Evolutionary conservation across 2,113 vertebrate species (phyloP).

Genomic region (Circaetus cinerascens): DNA sequence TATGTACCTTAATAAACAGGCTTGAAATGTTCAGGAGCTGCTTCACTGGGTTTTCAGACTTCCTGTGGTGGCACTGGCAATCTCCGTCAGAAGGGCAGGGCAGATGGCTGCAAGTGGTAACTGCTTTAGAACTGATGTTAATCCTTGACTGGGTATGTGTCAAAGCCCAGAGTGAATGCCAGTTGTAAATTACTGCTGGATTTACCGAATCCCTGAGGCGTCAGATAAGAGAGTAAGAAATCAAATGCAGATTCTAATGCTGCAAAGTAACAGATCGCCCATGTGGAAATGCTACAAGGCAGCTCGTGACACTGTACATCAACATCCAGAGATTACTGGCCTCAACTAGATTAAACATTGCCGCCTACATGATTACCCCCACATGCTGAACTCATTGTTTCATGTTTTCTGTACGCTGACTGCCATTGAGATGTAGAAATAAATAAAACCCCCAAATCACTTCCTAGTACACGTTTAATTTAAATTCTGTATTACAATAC

Average conservation of each 20-base stretch:
- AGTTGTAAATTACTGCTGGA: conserved; percentile 10
- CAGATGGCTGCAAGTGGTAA: not conserved
- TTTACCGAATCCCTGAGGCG: not conserved
- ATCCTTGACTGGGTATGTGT: not conserved
- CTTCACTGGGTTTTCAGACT: not conserved
- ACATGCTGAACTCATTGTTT: not conserved
- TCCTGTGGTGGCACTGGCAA: not conserved
- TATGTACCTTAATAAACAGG: not conserved
- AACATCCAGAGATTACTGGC: conserved; percentile 25
- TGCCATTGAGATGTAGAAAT: not conserved
- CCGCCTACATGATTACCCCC: not conserved
- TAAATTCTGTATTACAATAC: not conserved
- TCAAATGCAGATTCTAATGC: conserved; percentile 15
- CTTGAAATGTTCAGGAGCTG: not conserved
- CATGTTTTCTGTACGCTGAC: not conserved
- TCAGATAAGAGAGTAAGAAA: conserved; percentile 29
- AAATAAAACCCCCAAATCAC: not conserved
- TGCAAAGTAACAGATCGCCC: not conserved
- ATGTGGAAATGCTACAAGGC: conserved; percentile 36
- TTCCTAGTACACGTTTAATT: not conserved
- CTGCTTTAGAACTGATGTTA: not conserved
- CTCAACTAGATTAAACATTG: conserved; percentile 15
- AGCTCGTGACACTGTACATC: not conserved
- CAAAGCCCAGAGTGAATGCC: not conserved
- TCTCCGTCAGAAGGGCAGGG: not conserved